Base-by-base conservation (phyloP, 2,113 vertebrate species). In the Rutilus rutilus region DNA sequence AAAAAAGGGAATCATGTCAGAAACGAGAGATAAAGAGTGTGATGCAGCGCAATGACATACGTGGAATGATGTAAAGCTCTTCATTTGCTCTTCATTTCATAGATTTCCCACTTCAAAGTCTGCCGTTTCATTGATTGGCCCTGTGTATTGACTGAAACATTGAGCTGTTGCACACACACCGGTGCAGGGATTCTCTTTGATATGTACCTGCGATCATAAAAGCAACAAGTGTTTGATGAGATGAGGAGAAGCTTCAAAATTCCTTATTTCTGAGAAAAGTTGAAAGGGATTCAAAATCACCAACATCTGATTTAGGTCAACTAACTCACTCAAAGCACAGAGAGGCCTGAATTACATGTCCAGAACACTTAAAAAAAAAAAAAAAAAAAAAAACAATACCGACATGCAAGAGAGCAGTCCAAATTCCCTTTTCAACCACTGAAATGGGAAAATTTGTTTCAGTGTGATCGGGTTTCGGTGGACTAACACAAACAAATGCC, bases 191-290 rank as follows among this genome's bases (percentile, higher is more conserved):
- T 80, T 86, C 60, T 25, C 85, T 86, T 78, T 69, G 65, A 67
- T 52, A 85, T 60, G 60, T 74, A 30, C 27, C 65, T 36, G 62
- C 11, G 27, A 87, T 82, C 50, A 59, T 36, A 87, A 52, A 71
- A 77, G 57, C 78, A 86, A 65, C 77, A 87, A 82, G 82, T 78
- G 33, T 60, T 62, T 83, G 73, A 85, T 85, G 81, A 69, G 65
- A 5, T 62, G 47, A 65, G 30, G 36, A 60, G 36, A 50, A 27
- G 57, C 33, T 65, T 87, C 25, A 73, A 86, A 83, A 52, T 39
- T 74, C 39, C n/a, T 71, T 59, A 62, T 73, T 73, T 71, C 19
- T 54, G 81, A 83, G 12, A 6, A 36, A 52, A 83, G 81, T 73
- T 83, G 65, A 83, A 83, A 71, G 47, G 50, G 81, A 83, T 39